Evolutionary conservation across 2,797 vertebrate genomes (phyloP).

Genomic region (Phrynocephalus vlangalii): DNA sequence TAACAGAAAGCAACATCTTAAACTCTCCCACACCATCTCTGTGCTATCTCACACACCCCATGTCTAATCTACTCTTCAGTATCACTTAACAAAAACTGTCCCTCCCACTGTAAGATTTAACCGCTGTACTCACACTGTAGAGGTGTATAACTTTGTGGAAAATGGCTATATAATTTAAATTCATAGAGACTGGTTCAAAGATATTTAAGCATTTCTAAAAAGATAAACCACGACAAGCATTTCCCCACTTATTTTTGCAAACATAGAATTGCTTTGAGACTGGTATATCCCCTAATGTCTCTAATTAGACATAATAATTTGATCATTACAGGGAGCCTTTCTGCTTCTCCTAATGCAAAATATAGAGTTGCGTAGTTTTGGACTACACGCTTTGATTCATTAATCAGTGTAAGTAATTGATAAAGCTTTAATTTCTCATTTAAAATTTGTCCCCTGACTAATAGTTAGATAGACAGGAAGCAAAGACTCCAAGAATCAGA

Average conservation of each 20-base stretch:
- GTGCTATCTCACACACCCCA: no score
- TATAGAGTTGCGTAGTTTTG: not conserved
- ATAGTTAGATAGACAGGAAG: not conserved
- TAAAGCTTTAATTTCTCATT: conserved; percentile 7
- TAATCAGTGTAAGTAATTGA: conserved; percentile 13
- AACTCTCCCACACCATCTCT: no score
- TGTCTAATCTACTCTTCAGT: no score
- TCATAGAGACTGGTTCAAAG: not conserved
- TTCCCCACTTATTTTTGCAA: conserved; percentile 55
- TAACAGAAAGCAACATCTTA: no score
- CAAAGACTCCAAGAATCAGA: not conserved
- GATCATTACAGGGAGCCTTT: conserved; percentile 26
- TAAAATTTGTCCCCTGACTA: not conserved
- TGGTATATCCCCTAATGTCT: not conserved
- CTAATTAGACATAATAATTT: conserved; percentile 37
- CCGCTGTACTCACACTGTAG: not conserved
- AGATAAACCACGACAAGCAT: conserved; percentile 29
- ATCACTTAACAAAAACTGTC: no score
- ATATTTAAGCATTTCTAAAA: not conserved
- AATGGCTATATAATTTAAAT: not conserved
- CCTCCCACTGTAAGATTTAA: not conserved
- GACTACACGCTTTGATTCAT: conserved; percentile 1
- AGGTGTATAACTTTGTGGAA: not conserved
- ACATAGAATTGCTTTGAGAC: conserved; percentile 43
- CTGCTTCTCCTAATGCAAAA: conserved; percentile 10